phyloP scores from a whole-genome alignment of 1,140 invertebrate species.

The Ganaspis sp. region DNA sequence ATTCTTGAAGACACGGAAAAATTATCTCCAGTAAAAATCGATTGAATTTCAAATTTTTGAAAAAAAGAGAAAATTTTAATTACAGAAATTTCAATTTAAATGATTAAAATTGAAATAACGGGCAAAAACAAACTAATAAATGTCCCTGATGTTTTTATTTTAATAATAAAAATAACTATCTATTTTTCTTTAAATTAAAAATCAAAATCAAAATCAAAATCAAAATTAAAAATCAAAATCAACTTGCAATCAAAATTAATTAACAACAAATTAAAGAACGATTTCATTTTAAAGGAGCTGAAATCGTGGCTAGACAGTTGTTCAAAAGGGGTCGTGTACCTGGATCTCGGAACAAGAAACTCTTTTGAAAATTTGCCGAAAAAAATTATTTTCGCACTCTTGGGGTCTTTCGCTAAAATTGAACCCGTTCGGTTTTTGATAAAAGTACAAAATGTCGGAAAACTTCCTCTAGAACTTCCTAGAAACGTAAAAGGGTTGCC shows the following conservation, averaged over 20 bases:
- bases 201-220: no score
- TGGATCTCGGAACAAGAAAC: slow-evolving; percentile 83
- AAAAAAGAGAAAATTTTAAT: no score
- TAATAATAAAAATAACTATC: no score
- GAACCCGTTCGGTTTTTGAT: slow-evolving; percentile 49
- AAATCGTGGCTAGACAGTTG: slow-evolving; percentile 81
- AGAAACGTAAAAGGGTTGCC: slow-evolving; percentile 78
- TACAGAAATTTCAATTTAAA: no score
- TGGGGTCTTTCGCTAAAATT: slow-evolving; percentile 53
- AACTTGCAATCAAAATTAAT: neutral
- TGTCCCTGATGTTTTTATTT: no score
- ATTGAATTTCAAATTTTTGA: neutral
- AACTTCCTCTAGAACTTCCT: slow-evolving; percentile 66
- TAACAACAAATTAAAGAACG: slow-evolving; percentile 29
- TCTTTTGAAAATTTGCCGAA: slow-evolving; percentile 78
- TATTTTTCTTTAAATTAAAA: no score
- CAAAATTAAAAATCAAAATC: neutral
- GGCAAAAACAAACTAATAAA: no score
- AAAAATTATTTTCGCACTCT: slow-evolving; percentile 52
- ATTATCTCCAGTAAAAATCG: slow-evolving; percentile 48
- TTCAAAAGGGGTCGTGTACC: slow-evolving; percentile 82
- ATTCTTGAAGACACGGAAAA: slow-evolving; percentile 55
- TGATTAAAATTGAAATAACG: no score
- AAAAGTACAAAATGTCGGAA: slow-evolving; percentile 50
- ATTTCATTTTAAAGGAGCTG: slow-evolving; percentile 77